phyloP scores from a whole-genome alignment of 2,888 invertebrate genomes.

The Tetragonisca angustula region DNA sequence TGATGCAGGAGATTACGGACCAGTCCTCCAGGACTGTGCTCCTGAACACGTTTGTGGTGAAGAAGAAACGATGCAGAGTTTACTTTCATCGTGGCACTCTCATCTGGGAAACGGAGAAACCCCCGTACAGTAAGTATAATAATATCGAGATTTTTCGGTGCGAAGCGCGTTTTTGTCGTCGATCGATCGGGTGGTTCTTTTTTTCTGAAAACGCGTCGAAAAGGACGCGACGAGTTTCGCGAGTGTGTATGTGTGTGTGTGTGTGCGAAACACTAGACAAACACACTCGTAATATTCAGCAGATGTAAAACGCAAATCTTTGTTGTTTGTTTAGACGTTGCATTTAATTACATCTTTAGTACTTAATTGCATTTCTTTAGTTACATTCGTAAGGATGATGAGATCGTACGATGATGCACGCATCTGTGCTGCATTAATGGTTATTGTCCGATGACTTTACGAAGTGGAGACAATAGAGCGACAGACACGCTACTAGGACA shows the following conservation, averaged over 20 bases:
- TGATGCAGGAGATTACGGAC: constrained; percentile 76
- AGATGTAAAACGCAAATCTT: constrained; percentile 3
- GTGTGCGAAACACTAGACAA: neutral
- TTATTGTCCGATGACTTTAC: neutral
- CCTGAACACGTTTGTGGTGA: constrained; percentile 86
- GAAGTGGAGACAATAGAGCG: constrained; percentile 13
- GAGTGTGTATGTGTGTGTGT: neutral
- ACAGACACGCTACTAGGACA: neutral
- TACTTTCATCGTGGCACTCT: constrained; percentile 87
- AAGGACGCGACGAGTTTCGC: neutral
- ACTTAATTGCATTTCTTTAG: neutral
- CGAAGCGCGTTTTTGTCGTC: neutral
- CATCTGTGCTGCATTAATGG: neutral
- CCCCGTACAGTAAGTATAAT: constrained; percentile 85
- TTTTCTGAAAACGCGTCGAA: neutral
- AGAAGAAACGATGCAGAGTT: constrained; percentile 87
- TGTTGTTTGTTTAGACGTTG: neutral
- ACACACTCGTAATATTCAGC: neutral
- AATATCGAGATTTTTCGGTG: neutral
- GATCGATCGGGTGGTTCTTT: neutral
- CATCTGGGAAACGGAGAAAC: constrained; percentile 87
- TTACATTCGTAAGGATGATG: neutral
- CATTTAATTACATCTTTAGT: too few species aligned
- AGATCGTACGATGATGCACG: neutral
- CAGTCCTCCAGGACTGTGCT: constrained; percentile 79